Conservation (phyloP, 2,113 vertebrate genomes). For the Thomomys bottae region DNA sequence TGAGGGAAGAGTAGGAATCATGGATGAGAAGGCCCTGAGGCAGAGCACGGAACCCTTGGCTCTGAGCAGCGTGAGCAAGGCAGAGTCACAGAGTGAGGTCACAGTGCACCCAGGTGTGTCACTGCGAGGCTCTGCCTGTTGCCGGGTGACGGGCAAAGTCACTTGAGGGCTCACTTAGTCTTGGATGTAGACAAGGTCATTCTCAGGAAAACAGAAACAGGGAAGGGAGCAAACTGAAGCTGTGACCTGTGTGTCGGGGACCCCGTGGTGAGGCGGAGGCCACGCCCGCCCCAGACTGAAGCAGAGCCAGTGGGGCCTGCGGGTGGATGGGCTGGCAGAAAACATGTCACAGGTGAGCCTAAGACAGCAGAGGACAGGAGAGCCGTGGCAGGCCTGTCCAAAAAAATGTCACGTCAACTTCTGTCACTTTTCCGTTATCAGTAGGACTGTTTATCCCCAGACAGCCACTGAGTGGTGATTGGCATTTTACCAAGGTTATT, state of each 20-base stretch:
- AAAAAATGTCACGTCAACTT: background rate
- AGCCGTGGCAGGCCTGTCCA: background rate
- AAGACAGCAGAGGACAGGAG: no score
- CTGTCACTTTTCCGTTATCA: background rate
- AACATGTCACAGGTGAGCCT: background rate
- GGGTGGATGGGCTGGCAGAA: background rate
- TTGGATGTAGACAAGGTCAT: background rate
- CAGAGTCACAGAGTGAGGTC: background rate
- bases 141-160: background rate
- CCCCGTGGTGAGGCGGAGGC: background rate
- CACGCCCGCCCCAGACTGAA: no score
- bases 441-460: background rate
- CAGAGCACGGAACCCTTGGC: background rate
- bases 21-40: background rate
- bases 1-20: no score
- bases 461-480: background rate
- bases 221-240: rapidly evolving
- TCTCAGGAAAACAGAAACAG: background rate
- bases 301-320: no score
- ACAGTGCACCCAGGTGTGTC: rapidly evolving
- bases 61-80: background rate
- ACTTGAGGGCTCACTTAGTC: background rate
- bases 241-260: rapidly evolving
- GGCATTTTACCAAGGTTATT: background rate
- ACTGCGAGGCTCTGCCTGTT: background rate